phyloP scores from a whole-genome alignment of 2,797 vertebrate species.

The Neopelma chrysocephalum region DNA sequence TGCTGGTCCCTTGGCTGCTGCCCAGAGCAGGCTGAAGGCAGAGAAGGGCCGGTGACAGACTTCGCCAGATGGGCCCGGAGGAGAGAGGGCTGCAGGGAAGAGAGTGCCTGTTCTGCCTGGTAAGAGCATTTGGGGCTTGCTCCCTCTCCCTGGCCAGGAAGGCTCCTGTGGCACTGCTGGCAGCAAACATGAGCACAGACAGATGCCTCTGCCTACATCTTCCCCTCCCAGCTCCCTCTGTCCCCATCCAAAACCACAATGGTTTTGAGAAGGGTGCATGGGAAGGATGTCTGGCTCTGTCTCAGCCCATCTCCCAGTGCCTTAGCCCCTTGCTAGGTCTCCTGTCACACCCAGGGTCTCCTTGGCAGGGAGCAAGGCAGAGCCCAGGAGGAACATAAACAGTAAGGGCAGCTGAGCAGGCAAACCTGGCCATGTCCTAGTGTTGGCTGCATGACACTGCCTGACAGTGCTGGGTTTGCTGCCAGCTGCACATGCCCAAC shows the following conservation, averaged over 20 bases:
- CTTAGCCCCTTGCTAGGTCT: not conserved
- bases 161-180: not conserved
- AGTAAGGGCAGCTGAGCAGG: not conserved
- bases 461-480: not conserved
- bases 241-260: not conserved
- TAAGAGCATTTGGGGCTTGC: fast-evolving
- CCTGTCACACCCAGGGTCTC: not conserved
- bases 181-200: not conserved
- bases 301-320: not conserved
- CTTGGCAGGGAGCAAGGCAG: not conserved
- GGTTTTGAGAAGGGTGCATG: not conserved
- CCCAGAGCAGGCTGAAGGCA: not conserved
- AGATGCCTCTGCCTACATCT: not conserved
- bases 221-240: not conserved
- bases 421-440: not conserved
- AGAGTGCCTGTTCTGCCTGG: not conserved
- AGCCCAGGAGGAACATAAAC: not conserved
- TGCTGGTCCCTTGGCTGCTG: slow-evolving; percentile 61
- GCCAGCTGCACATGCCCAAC: not conserved
- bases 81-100: not conserved
- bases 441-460: not conserved
- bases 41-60: slow-evolving; percentile 12
- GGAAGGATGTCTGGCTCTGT: not conserved
- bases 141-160: not conserved
- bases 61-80: not conserved